Base-by-base conservation (phyloP, 2,888 invertebrate genomes). In the Pachymerium ferrugineum region DNA sequence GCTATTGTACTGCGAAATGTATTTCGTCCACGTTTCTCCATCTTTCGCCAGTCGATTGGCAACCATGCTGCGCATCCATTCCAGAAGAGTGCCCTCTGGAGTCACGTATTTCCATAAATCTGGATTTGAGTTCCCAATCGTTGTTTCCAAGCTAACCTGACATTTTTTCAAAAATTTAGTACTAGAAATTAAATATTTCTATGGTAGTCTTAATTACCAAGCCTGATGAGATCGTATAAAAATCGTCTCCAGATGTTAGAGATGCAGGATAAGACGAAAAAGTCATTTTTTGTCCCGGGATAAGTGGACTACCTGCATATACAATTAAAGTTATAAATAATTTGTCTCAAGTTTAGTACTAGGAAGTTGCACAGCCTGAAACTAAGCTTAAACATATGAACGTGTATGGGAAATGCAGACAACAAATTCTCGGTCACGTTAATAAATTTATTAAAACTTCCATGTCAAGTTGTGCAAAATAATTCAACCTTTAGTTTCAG, bases 241-340 rank as follows among this genome's bases (percentile, higher is more conserved):
- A 85, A 77, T 85, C 84, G 79, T 85, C 84, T 2, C 81, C 81
- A 30, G 84, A 84, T 62, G 79, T 78, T 14, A 84, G 74, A 16
- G 78, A 77, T 10, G 92, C 94, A 0, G 94, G 94, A 81, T 93
- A 94, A 0, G 93, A 90, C 0, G 93, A 89, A 84, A 94, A 93
- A 10, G 89, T 87, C 25, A 92, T 86, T 3, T 88, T 86, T 47
- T 85, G 85, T 0, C 90, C 90, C 0, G 91, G 88, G 25, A 91
- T 87, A 2, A 85, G 81, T 69, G 84, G 78, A 76, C 62, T 79
- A 68, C 70, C 79, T 76, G 73, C 78, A 69, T 74, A 74, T 68
- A 73, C n/a, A 47, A 47, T 19, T 47, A 16, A 3, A n/a, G n/a
- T n/a, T n/a, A n/a, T n/a, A n/a, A n/a, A n/a, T n/a, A n/a, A n/a